Conservation (phyloP, 2,888 invertebrate species). For the Ganaspis brasiliensis region DNA sequence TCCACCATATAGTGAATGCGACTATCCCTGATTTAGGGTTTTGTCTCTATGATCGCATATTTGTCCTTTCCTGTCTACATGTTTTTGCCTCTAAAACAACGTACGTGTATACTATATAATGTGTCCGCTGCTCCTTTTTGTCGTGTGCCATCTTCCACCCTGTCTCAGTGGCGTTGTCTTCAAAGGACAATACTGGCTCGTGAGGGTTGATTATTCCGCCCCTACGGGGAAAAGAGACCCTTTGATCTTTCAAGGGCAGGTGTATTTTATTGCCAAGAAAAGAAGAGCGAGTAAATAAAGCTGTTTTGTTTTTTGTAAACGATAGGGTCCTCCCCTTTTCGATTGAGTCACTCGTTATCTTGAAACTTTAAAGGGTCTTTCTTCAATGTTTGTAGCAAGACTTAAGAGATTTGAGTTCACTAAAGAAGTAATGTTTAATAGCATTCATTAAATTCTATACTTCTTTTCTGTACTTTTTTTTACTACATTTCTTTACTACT, state of each 20-base stretch:
- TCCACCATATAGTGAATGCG: slow-evolving; percentile 47
- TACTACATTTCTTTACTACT: no score
- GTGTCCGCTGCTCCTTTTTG: background rate
- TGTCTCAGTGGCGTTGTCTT: slow-evolving; percentile 10
- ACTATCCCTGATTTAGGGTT: slow-evolving; percentile 45
- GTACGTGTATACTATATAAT: background rate
- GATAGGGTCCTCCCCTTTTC: background rate
- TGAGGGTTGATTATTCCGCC: slow-evolving; percentile 20
- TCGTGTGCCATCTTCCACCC: slow-evolving; percentile 3
- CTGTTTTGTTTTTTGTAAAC: background rate
- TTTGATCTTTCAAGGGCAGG: slow-evolving; percentile 17
- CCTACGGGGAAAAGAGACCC: slow-evolving; percentile 1
- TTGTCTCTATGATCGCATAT: slow-evolving; percentile 46
- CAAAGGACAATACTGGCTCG: slow-evolving; percentile 19
- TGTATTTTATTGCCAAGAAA: slow-evolving; percentile 3
- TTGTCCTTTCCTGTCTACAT: slow-evolving; percentile 22
- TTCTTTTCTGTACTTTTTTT: no score
- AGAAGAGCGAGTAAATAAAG: background rate
- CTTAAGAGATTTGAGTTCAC: no score
- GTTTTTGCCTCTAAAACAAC: slow-evolving; percentile 31
- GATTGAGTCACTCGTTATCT: background rate
- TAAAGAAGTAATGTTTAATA: no score
- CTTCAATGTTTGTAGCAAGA: no score
- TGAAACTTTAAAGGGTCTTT: no score
- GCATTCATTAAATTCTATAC: no score